Conservation (phyloP, 1,140 invertebrate genomes). For the Galleria mellonella region DNA sequence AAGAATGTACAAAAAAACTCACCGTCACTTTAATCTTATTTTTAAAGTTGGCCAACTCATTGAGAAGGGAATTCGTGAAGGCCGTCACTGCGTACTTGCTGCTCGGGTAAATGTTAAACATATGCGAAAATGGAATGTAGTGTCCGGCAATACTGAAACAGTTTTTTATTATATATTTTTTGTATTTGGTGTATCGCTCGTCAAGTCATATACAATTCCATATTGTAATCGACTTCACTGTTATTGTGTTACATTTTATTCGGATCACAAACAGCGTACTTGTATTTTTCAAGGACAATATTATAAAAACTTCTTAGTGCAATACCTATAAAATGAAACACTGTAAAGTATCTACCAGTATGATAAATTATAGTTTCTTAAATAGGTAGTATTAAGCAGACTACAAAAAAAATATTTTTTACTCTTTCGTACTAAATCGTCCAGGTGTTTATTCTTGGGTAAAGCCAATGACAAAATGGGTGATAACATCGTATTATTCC, state of each 20-base stretch:
- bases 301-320: no score
- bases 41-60: constrained; percentile 77
- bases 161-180: background rate
- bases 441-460: no score
- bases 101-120: constrained; percentile 76
- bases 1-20: constrained; percentile 30
- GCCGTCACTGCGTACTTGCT: constrained; percentile 83
- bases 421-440: no score
- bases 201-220: background rate
- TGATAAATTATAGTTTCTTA: no score
- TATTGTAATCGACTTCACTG: no score
- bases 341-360: no score
- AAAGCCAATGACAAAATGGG: no score
- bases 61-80: constrained; percentile 77
- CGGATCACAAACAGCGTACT: background rate
- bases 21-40: constrained; percentile 81
- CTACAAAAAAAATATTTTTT: no score
- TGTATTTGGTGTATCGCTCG: background rate
- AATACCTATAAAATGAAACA: no score
- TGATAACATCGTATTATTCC: no score
- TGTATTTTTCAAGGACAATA: no score
- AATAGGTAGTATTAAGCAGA: no score
- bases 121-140: constrained; percentile 41
- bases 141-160: constrained; percentile 70
- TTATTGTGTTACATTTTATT: background rate